phyloP scores from a whole-genome alignment of 2,113 vertebrate genomes.

The Leuciscus idus region DNA sequence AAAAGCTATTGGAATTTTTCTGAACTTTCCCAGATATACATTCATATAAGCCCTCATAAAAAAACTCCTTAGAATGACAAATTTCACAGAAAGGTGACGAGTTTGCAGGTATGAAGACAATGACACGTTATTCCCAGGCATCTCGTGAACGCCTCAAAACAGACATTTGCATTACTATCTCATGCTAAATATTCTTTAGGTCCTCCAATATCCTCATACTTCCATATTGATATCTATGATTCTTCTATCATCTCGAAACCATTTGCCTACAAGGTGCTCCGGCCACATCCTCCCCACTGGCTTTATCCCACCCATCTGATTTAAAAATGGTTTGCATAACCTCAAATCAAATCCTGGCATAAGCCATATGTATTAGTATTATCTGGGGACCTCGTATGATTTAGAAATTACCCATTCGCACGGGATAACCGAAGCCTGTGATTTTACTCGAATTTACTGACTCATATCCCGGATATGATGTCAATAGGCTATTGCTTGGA shows the following conservation, averaged over 20 bases:
- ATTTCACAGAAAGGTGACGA: neutral
- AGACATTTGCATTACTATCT: neutral
- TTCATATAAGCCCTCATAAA: neutral
- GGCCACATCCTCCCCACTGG: neutral
- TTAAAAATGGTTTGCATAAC: constrained; percentile 25
- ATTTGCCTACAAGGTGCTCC: neutral
- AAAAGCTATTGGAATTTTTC: neutral
- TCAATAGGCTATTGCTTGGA: no score
- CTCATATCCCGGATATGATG: no score
- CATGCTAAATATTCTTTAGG: neutral
- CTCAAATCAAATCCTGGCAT: neutral
- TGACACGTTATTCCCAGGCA: neutral
- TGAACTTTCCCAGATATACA: neutral
- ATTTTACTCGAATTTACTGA: no score
- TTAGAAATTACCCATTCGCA: no score
- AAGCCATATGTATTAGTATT: no score
- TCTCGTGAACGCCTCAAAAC: neutral
- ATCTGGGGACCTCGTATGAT: no score
- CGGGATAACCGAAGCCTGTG: no score
- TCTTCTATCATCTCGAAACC: neutral
- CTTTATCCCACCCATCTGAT: constrained; percentile 3
- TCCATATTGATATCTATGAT: neutral
- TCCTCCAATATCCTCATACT: neutral
- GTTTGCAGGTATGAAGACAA: neutral
- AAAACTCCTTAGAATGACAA: neutral